These are phyloP conservation scores for Herpailurus yagouaroundi DNA, from an alignment of 2,113 vertebrate species.

Conservation along the genomic window DNA sequence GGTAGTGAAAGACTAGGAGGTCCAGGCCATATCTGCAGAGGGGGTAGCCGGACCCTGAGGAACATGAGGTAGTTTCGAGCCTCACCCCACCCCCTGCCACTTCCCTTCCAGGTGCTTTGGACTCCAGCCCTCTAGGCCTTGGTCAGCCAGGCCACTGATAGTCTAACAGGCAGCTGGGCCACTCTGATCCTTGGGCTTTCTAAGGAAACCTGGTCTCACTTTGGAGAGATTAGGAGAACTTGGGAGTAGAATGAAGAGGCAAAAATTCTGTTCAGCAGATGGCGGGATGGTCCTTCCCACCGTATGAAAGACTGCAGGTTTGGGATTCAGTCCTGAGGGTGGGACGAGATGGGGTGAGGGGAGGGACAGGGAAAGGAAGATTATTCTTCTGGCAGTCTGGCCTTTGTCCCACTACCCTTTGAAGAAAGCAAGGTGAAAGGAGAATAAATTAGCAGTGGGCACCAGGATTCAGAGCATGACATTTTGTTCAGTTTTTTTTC, in stretches of 20 bases:
- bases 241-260: not conserved
- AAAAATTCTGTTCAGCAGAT: constrained; percentile 35
- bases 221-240: constrained; percentile 1
- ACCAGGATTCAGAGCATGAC: constrained; percentile 19
- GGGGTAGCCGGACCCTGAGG: constrained; percentile 53
- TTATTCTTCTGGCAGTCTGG: constrained; percentile 42
- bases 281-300: not conserved
- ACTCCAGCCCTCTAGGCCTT: constrained; percentile 16
- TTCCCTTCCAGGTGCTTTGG: constrained; percentile 8
- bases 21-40: constrained; percentile 28
- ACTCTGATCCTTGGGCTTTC: constrained; percentile 7
- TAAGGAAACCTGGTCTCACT: constrained; percentile 28
- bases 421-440: constrained; percentile 49
- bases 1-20: constrained; percentile 30
- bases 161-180: not conserved
- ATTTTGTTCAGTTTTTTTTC: constrained; percentile 34
- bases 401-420: constrained; percentile 10
- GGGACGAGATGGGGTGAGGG: not conserved
- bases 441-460: constrained; percentile 41
- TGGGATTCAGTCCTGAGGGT: not conserved
- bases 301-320: not conserved
- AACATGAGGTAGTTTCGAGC: constrained; percentile 72
- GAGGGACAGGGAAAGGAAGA: not conserved
- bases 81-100: not conserved
- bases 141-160: not conserved